Evolutionary conservation across 1,140 invertebrate species (phyloP), one percentile per base, ranked within the genome.

Genomic region (Drosophila sulfurigaster): DNA sequence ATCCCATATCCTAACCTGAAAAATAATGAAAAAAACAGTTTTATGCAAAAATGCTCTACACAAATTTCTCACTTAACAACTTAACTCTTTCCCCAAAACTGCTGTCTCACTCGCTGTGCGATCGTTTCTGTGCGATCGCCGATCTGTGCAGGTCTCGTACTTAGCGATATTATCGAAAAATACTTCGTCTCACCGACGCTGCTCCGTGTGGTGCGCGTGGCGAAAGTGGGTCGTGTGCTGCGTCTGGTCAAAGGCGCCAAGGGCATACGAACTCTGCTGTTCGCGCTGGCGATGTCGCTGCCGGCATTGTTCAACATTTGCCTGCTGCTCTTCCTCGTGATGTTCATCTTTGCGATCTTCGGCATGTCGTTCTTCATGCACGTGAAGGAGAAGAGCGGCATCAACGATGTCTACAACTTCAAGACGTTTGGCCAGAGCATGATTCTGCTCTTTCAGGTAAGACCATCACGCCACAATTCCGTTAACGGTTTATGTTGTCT

Each of bases 311-410:
- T 99, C 95, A 99, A 99, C 94, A 99, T 99, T 93, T 99, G 98
- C 93, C 95, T 99, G 87, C 95, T 99, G 82, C 96, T 99, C 78
- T 99, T 99, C 93, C 95, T 99, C 81, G 98, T 99, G 81, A 99
- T 99, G 97, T 99, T 99, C 94, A 99, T 99, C 93, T 99, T 99
- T 93, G 98, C 98, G 82, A 99, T 99, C 91, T 99, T 99, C 93
- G 98, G 99, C 71, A 99, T 99, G 98, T 99, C 98, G 51, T 99
- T 99, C 95, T 99, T 99, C 94, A 99, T 98, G 98, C 96, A 98
- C 93, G 98, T 99, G 62, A 98, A 98, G 93, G 95, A 97, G 91
- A 96, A 97, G 91, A 97, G 96, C 82, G 98, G 98, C 51, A 94
- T 99, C 67, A 98, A 99, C 92, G 98, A 99, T 92, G 97, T 98